These are phyloP conservation scores for Carcharodon carcharias DNA, from an alignment of 2,797 vertebrate species.

Conservation along the genomic window DNA sequence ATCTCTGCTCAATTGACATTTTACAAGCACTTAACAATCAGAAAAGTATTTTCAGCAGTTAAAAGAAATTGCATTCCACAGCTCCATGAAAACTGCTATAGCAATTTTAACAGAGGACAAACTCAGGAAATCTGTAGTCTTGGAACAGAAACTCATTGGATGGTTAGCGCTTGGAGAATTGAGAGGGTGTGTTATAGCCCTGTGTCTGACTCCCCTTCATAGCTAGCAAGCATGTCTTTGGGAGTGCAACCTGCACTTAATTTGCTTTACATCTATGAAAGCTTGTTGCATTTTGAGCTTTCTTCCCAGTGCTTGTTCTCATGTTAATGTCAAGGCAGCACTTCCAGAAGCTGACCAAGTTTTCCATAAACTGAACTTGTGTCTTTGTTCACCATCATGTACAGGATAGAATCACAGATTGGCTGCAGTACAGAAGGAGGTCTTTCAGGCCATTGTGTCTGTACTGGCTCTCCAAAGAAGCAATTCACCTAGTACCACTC, in stretches of 20 bases:
- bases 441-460: too few relatives aligned
- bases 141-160: not conserved
- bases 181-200: not conserved
- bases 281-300: not conserved
- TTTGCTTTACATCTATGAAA: not conserved
- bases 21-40: not conserved
- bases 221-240: not conserved
- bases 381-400: not conserved
- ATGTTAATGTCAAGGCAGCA: too few relatives aligned
- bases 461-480: too few relatives aligned
- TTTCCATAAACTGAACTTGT: not conserved
- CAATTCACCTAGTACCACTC: too few relatives aligned
- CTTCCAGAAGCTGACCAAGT: not conserved
- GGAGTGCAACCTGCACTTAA: not conserved
- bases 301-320: not conserved
- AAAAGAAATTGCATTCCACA: not conserved
- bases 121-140: not conserved
- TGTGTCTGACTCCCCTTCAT: not conserved
- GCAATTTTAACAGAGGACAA: not conserved
- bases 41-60: not conserved
- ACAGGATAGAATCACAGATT: not conserved
- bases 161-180: not conserved
- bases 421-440: too few relatives aligned
- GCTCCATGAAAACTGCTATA: not conserved
- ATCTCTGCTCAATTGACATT: not conserved